Percentiles rank a stretch among this genome's conserved stretches.
Evolutionary conservation across 2,113 vertebrate species (phyloP).

Genomic region (Himantopus leucocephalus): DNA sequence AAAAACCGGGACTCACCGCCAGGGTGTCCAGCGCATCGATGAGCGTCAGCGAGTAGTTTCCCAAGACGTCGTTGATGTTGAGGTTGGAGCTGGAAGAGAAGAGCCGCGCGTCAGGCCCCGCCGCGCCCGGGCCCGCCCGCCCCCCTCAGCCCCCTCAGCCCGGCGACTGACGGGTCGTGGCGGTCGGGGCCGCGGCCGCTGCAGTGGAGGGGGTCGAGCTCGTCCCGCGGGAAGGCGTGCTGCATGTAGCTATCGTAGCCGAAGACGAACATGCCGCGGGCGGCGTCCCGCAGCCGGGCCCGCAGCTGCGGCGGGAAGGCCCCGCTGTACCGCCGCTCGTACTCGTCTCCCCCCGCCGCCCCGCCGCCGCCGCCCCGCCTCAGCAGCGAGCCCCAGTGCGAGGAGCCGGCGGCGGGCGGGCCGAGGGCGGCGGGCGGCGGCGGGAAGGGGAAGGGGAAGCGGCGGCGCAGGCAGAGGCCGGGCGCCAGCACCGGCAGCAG

Average conservation of each 20-base stretch:
- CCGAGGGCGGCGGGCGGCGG: neutral
- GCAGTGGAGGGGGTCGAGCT: conserved; percentile 95
- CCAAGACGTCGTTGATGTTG: conserved; percentile 97
- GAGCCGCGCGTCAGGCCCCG: neutral
- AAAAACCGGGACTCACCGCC: conserved; percentile 79
- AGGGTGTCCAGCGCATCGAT: conserved; percentile 94
- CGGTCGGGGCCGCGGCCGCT: conserved; percentile 89
- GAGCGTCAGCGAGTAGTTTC: conserved; percentile 95
- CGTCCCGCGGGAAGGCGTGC: conserved; percentile 93
- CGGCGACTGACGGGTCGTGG: conserved; percentile 86
- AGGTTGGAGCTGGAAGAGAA: conserved; percentile 89
- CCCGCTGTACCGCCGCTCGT: conserved; percentile 84
- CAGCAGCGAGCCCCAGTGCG: conserved; percentile 19
- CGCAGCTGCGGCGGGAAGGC: conserved; percentile 86
- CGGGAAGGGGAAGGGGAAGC: conserved; percentile 66
- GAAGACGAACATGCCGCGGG: conserved; percentile 93
- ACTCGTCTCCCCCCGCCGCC: conserved; percentile 80
- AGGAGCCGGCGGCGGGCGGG: neutral
- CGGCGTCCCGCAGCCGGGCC: conserved; percentile 85
- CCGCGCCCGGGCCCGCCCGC: neutral
- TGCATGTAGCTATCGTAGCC: conserved; percentile 98
- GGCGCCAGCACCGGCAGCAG: conserved; percentile 83
- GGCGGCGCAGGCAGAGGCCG: conserved; percentile 81
- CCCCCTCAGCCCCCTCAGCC: neutral
- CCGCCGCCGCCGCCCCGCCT: neutral